phyloP scores from a whole-genome alignment of 2,797 vertebrate species.

The Acanthurus tractus region DNA sequence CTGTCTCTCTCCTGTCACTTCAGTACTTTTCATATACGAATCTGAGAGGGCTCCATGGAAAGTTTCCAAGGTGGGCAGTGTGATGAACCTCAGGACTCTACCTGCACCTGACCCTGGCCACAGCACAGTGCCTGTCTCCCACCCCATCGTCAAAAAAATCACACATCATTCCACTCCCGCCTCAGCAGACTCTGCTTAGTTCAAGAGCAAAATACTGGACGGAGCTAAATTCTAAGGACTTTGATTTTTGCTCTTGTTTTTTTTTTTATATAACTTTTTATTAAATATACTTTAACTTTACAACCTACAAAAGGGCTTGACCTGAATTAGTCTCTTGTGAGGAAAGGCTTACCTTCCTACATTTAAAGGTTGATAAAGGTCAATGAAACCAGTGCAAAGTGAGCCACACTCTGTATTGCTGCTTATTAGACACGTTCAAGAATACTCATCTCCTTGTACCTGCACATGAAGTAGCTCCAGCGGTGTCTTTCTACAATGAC shows the following conservation, averaged over 20 bases:
- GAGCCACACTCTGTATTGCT: slow-evolving; percentile 28
- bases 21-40: slow-evolving; percentile 98
- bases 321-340: slow-evolving; percentile 34
- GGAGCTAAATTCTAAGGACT: slow-evolving; percentile 31
- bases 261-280: no score
- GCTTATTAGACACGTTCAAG: neutral
- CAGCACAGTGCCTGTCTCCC: slow-evolving; percentile 59
- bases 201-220: neutral
- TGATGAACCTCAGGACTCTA: slow-evolving; percentile 43
- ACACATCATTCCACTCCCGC: slow-evolving; percentile 2
- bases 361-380: slow-evolving; percentile 22
- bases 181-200: slow-evolving; percentile 26
- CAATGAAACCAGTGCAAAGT: neutral
- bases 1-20: slow-evolving; percentile 46
- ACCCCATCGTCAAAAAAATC: slow-evolving; percentile 1
- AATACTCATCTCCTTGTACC: slow-evolving; percentile 47
- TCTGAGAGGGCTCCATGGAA: slow-evolving; percentile 84
- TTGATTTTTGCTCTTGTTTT: slow-evolving; percentile 19
- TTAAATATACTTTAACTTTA: slow-evolving; percentile 28
- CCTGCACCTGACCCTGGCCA: slow-evolving; percentile 51
- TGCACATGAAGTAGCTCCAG: slow-evolving; percentile 58
- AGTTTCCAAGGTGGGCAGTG: slow-evolving; percentile 25
- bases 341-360: slow-evolving; percentile 1
- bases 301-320: slow-evolving; percentile 57
- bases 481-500: slow-evolving; percentile 52